Evolutionary conservation across 1,140 invertebrate genomes (phyloP), one percentile per base, ranked within the genome.

Genomic region (Meloidogyne floridensis): DNA sequence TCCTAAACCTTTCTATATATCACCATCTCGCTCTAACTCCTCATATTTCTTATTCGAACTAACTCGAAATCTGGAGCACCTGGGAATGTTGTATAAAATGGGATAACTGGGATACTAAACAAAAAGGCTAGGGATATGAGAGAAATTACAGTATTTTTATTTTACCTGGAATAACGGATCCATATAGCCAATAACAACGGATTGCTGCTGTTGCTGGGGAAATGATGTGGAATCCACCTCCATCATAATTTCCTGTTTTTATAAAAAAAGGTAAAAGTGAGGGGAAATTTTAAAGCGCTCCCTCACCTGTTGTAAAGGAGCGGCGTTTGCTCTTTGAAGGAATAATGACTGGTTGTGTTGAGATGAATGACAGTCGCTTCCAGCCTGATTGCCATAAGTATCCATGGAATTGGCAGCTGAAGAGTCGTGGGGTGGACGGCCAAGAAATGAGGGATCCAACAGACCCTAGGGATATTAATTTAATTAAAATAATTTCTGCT

Each of bases 121-220:
- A n/a, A n/a, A n/a, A n/a, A n/a, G n/a, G n/a, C n/a, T n/a, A n/a
- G n/a, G 47, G 7, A 6, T 5, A 47, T 47, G 47, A n/a, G n/a
- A 8, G 43, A 10, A 0, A 76, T 54, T 51, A 47, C 75, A 75
- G 9, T 72, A 54, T 47, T 47, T 32, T 9, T 32, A 73, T 9
- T 79, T 0, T 47, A 80, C 80, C 77, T 80, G 80, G 20, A 80
- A 79, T 72, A 79, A 72, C 20, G 77, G 77, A 20, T 79, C 77
- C 56, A 79, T 32, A 18, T 76, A 79, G 59, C 77, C 65, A 59
- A 59, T 59, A 65, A 65, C 72, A 32, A 74, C 15, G 20, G 72
- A 47, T 32, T 54, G 72, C 7, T 74, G 72, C 2, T 18, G 43
- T 32, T 80, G 80, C 9, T 74, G 80, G 11, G 59, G 80, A 42